Evolutionary conservation across 2,888 invertebrate species (phyloP).

Genomic region (Pristionchus arcanus): DNA sequence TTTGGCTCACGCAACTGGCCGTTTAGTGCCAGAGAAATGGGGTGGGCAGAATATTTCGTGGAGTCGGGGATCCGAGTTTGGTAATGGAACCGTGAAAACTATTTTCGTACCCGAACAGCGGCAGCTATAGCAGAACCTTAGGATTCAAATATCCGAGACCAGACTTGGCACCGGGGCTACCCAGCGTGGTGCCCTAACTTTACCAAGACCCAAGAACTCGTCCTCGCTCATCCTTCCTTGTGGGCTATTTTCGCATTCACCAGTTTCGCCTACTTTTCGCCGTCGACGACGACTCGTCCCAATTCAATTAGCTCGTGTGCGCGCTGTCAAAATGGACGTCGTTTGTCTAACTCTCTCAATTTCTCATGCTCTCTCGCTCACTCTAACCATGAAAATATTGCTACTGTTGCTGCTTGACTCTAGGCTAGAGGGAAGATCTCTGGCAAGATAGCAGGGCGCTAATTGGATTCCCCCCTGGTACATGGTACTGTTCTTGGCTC

Average conservation of each 20-base stretch:
- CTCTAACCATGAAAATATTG: not conserved
- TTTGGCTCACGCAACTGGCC: slow-evolving; percentile 11
- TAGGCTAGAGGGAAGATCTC: not conserved
- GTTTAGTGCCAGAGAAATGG: not conserved
- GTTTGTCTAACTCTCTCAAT: slow-evolving; percentile 9
- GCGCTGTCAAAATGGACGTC: slow-evolving; percentile 41
- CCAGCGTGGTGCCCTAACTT: no score
- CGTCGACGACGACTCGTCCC: slow-evolving; percentile 6
- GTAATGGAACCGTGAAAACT: not conserved
- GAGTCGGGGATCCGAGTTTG: slow-evolving; percentile 17
- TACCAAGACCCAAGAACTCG: not conserved
- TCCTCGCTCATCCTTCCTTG: not conserved
- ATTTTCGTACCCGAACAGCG: no score
- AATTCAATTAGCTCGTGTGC: slow-evolving; percentile 35
- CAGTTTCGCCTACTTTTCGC: not conserved
- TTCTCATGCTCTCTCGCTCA: not conserved
- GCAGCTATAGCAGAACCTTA: no score
- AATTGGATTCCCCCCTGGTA: not conserved
- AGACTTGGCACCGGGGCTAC: no score
- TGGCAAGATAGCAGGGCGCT: not conserved
- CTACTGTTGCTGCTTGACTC: not conserved
- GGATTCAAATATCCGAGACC: no score
- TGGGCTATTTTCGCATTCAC: not conserved
- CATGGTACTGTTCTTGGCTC: not conserved
- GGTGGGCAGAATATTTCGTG: not conserved